phyloP scores from a whole-genome alignment of 2,888 invertebrate genomes.

The Conistra vaccinii region DNA sequence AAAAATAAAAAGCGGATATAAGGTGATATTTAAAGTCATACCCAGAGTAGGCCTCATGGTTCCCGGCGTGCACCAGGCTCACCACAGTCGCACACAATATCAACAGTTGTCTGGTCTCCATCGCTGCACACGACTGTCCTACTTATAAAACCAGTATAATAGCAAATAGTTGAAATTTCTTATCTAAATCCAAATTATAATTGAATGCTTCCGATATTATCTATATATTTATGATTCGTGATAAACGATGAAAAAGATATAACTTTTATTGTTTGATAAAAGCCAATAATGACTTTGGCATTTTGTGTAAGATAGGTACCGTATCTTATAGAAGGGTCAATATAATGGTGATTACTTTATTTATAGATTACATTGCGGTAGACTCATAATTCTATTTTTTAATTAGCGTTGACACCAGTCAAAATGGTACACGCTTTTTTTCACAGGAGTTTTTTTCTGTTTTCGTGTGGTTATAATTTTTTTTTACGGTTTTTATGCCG shows the following conservation, averaged over 20 bases:
- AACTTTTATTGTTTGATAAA: constrained; percentile 13
- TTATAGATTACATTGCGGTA: background rate
- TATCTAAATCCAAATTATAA: constrained; percentile 4
- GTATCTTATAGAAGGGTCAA: background rate
- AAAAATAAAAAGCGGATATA: background rate
- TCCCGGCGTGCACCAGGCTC: constrained; percentile 34
- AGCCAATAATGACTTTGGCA: background rate
- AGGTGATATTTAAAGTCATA: background rate
- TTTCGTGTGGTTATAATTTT: too few relatives aligned
- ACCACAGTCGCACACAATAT: constrained; percentile 19
- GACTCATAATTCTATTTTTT: background rate
- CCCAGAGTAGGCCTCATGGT: constrained; percentile 42
- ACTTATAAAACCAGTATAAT: background rate
- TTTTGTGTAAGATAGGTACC: background rate
- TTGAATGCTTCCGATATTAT: background rate
- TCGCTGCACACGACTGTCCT: constrained; percentile 1
- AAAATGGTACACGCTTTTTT: background rate
- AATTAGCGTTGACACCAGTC: background rate
- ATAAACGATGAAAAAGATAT: constrained; percentile 6
- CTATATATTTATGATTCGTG: background rate
- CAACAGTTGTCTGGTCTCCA: constrained; percentile 19
- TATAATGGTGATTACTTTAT: background rate
- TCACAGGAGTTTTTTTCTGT: background rate
- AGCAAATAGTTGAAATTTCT: background rate
- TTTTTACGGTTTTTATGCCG: too few relatives aligned